phyloP scores from a whole-genome alignment of 2,888 invertebrate species.

The Hirtodrosophila histrioides region DNA sequence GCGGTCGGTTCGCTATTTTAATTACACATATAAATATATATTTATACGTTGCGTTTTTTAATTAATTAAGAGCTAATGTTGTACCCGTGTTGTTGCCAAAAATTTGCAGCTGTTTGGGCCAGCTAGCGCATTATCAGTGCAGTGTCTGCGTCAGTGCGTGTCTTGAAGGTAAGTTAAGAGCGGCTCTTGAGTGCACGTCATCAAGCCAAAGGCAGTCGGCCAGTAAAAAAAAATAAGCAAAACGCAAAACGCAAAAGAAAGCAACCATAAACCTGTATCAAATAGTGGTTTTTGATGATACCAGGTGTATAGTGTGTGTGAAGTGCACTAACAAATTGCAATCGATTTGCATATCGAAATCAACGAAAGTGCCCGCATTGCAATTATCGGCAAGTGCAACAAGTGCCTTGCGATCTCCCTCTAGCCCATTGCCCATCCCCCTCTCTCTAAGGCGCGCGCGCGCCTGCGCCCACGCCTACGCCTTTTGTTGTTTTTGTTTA shows the following conservation, averaged over 20 bases:
- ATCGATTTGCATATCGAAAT: conserved; percentile 20
- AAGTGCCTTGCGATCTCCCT: conserved; percentile 38
- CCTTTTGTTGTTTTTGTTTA: conserved; percentile 29
- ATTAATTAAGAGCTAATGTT: conserved; percentile 1
- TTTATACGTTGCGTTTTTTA: not conserved
- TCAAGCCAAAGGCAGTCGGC: conserved; percentile 30
- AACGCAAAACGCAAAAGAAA: conserved; percentile 38
- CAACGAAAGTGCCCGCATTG: conserved; percentile 28
- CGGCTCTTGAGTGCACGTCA: conserved; percentile 59
- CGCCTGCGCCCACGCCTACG: conserved; percentile 56
- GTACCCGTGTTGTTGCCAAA: not conserved
- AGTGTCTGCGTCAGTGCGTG: conserved; percentile 13
- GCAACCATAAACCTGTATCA: conserved; percentile 1
- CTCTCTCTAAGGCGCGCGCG: conserved; percentile 30
- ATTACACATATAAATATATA: conserved; percentile 5
- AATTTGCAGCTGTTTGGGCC: conserved; percentile 22
- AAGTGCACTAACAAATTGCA: conserved; percentile 7
- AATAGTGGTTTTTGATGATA: conserved; percentile 1
- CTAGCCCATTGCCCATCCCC: not conserved
- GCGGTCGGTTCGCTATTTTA: conserved; percentile 28
- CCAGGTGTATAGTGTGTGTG: conserved; percentile 7
- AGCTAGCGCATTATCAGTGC: conserved; percentile 10
- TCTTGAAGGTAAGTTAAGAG: conserved; percentile 50
- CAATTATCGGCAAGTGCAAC: conserved; percentile 38
- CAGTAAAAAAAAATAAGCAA: no score